phyloP scores from a whole-genome alignment of 1,140 invertebrate species.

The Phymastichus coffea region DNA sequence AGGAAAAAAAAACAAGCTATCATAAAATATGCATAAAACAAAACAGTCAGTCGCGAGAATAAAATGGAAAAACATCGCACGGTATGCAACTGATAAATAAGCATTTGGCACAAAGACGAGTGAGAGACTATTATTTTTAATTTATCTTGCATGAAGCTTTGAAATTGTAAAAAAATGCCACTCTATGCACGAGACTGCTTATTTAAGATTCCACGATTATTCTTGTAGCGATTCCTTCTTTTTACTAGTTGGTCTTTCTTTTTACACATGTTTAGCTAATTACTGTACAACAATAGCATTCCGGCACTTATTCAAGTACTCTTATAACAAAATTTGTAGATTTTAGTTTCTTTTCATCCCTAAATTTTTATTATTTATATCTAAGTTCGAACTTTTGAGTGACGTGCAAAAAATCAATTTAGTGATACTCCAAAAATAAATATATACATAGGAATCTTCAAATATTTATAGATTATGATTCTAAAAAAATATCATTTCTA shows the following conservation, averaged over 20 bases:
- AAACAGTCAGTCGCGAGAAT: neutral
- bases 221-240: neutral
- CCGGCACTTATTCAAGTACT: no score
- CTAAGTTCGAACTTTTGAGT: no score
- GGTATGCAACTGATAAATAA: conserved; percentile 1
- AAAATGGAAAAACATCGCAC: neutral
- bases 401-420: no score
- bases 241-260: neutral
- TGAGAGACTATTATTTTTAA: neutral
- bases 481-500: no score
- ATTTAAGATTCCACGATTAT: neutral
- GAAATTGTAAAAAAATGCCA: conserved; percentile 10
- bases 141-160: neutral
- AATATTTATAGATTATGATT: no score
- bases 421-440: no score
- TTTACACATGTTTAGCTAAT: no score
- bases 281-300: no score
- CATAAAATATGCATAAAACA: conserved; percentile 21
- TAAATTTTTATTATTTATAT: no score
- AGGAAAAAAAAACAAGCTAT: conserved; percentile 1
- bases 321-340: no score
- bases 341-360: no score
- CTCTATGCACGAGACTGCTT: neutral
- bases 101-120: neutral
- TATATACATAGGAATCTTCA: no score